These are phyloP conservation scores for Augochlorella aurata DNA, from an alignment of 2,888 invertebrate species.

Conservation along the genomic window DNA sequence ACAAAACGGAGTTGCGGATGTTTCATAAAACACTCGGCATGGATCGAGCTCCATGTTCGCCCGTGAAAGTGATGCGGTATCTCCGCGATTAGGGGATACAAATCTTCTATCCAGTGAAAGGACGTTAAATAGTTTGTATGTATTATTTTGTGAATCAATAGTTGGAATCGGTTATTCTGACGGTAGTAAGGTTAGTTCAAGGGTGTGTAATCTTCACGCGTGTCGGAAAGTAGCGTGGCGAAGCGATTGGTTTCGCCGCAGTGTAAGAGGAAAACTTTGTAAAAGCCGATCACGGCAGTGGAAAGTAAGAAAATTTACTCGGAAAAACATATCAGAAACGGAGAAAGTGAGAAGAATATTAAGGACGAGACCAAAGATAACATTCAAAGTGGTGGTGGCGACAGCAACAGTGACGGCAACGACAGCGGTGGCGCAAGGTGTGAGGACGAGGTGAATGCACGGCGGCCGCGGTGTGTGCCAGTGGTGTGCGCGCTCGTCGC, in stretches of 20 bases:
- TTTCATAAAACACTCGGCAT: constrained; percentile 73
- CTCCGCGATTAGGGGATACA: constrained; percentile 80
- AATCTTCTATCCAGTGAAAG: constrained; percentile 72
- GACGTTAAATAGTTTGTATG: constrained; percentile 54
- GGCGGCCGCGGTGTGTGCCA: constrained; percentile 72
- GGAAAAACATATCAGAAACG: constrained; percentile 60
- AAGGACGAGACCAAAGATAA: constrained; percentile 59
- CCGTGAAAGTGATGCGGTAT: constrained; percentile 81
- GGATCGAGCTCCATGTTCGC: constrained; percentile 79
- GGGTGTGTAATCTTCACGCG: constrained; percentile 51
- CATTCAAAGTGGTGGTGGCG: constrained; percentile 36
- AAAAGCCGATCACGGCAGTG: constrained; percentile 54
- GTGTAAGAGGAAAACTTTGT: constrained; percentile 39
- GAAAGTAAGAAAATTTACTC: constrained; percentile 62
- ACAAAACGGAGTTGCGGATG: constrained; percentile 65
- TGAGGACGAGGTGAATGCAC: constrained; percentile 78
- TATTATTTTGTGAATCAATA: constrained; percentile 35
- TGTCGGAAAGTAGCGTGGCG: constrained; percentile 62
- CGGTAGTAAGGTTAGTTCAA: constrained; percentile 42
- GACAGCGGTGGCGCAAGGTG: constrained; percentile 68
- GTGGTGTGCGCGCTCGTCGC: constrained; percentile 70
- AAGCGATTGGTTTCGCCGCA: constrained; percentile 25
- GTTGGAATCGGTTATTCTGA: constrained; percentile 23
- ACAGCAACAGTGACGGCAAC: constrained; percentile 53
- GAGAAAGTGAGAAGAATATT: constrained; percentile 35